Evolutionary conservation across 2,888 invertebrate species (phyloP), one percentile per base, ranked within the genome.

Genomic region (Fragum whitleyi): DNA sequence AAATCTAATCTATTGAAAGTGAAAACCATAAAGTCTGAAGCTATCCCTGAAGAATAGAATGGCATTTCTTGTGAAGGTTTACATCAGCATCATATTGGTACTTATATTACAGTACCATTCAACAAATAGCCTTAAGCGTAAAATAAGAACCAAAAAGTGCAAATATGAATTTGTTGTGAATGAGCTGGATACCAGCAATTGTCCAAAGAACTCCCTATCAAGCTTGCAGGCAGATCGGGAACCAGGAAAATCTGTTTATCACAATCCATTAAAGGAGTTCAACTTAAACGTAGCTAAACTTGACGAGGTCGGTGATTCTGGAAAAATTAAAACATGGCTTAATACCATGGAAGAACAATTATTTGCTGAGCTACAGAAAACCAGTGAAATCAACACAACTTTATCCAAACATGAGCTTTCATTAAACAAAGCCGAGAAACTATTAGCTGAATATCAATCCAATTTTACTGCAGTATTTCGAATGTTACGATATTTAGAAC

Each of bases 141-240:
- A 59, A 28, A 83, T 85, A 16, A 73, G 74, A 32, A 85, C 82
- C 21, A 11, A 75, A 19, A 82, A 81, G 47, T 88, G 88, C 39
- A 84, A 87, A 67, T 92, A 92, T 80, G 90, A 90, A 0, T 88
- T 92, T 59, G 90, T 92, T 11, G 90, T 92, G 1, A 89, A 92
- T 73, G 91, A 91, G 78, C 87, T 90, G 83, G 90, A 90, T 83
- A 83, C 82, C 2, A 81, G 88, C 29, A 86, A 86, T 51, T 91
- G 91, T 79, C 88, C 90, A 0, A 57, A 57, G n/a, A 81, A 81
- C 28, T 79, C 86, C 26, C 71, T 86, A n/a, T 79, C 81, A 6
- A 85, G 86, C 61, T 75, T 88, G 9, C 84, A 86, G 67, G 83
- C 85, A 0, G 86, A 86, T 32, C 75, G 61, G n/a, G 70, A 79